A percentile compares a stretch with the other conserved stretches of the same genome.
These are phyloP conservation scores for Micronycteris hirsuta DNA, from an alignment of 2,113 vertebrate species.

Conservation along the genomic window DNA sequence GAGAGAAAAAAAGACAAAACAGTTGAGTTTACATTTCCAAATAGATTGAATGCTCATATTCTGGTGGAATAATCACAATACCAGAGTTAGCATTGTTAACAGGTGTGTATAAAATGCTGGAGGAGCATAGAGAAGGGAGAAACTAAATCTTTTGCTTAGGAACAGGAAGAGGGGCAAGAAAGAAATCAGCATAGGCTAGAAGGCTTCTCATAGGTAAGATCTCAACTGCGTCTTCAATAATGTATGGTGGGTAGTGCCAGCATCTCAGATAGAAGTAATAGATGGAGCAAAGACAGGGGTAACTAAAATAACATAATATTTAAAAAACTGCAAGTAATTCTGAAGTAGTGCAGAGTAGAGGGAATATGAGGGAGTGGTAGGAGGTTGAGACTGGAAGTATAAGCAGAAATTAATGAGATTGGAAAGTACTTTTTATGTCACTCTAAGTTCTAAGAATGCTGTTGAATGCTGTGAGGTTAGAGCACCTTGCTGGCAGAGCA, in stretches of 20 bases:
- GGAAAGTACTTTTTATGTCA: neutral
- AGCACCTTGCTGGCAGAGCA: neutral
- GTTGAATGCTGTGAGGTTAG: neutral
- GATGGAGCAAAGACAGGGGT: neutral
- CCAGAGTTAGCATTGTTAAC: neutral
- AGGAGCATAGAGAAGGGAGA: neutral
- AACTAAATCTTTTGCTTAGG: neutral
- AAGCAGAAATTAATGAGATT: neutral
- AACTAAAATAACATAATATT: neutral
- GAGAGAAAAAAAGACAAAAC: neutral
- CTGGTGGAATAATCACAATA: neutral
- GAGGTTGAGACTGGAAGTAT: neutral
- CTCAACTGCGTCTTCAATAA: neutral
- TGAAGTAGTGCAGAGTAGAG: neutral
- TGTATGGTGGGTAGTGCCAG: neutral
- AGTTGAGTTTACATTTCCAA: neutral
- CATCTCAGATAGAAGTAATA: neutral
- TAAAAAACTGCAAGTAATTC: neutral
- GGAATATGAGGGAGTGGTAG: neutral
- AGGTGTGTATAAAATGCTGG: neutral
- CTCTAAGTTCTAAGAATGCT: neutral
- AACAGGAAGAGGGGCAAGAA: neutral
- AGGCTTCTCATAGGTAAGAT: neutral
- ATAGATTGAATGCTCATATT: neutral
- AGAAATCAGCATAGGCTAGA: neutral